Percentiles rank a stretch among this genome's conserved stretches.
These are phyloP conservation scores for Sebastes vulpes DNA, from an alignment of 2,797 vertebrate species.

Conservation along the genomic window DNA sequence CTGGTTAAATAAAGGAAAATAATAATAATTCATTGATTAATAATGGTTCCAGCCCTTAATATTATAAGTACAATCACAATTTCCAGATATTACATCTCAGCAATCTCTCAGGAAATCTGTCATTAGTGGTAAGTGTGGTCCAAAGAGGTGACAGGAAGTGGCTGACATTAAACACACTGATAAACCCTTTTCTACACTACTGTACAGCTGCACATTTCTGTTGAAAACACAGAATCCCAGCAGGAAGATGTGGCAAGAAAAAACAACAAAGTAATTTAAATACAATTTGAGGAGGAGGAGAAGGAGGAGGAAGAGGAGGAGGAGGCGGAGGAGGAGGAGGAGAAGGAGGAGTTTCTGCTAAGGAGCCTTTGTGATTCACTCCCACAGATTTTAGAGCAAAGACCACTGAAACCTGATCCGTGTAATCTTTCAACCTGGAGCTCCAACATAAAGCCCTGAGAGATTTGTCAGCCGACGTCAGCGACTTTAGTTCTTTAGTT, in stretches of 20 bases:
- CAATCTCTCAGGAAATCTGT: not conserved
- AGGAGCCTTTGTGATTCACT: not conserved
- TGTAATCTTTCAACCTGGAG: not conserved
- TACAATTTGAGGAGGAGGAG: not conserved
- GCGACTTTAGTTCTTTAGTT: not conserved
- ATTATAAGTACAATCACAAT: not conserved
- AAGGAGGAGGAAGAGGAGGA: not conserved
- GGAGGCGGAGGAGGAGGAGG: not conserved
- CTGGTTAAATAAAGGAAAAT: no score
- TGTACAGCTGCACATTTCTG: not conserved
- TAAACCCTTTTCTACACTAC: not conserved
- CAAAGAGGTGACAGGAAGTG: not conserved
- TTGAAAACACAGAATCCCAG: not conserved
- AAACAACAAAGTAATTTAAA: not conserved
- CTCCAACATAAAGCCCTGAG: not conserved
- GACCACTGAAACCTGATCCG: slow-evolving; percentile 33
- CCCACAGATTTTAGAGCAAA: slow-evolving; percentile 12
- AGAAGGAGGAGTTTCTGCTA: not conserved
- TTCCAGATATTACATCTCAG: not conserved
- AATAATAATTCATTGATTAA: not conserved
- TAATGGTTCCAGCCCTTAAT: not conserved
- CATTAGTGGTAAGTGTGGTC: not conserved
- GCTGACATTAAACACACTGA: not conserved
- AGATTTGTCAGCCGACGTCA: slow-evolving; percentile 35
- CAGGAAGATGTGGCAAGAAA: not conserved